Base-by-base conservation (phyloP, 1,140 invertebrate species). In the Sminthurinus signatus region DNA sequence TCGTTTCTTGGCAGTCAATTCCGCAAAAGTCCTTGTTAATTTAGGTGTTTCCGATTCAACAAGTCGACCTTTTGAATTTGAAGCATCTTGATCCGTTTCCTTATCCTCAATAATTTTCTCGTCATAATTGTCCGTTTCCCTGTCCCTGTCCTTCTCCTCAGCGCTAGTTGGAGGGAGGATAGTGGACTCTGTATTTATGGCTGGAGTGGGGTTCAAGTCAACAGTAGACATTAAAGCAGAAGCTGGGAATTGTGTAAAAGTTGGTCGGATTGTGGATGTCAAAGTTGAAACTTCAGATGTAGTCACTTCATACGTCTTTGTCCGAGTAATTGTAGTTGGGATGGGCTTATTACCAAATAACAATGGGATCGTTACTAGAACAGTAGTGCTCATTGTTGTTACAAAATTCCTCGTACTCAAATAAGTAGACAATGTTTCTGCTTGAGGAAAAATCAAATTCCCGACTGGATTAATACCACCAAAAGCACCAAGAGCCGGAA, bases 271-370 rank as follows among this genome's bases (percentile, higher is more conserved):
- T 21, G 70, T 68, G 4, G 64, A 29, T 0, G 70, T 72, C n/a
- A 72, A 21, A 15, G 70, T 72, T 29, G 55, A 28, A 8, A 68
- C 62, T 46, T 64, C 60, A 31, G 64, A 60, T 19, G 66, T 72
- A 2, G 66, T 68, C 12, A 67, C 55, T 25, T 72, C 64, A 50
- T 67, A 64, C 2, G 52, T 62, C 39, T 69, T 65, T 0, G 68
- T 66, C 28, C 60, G 25, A 2, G 68, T 69, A 21, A 69, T 56
- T 0, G 64, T 66, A 0, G 68, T 69, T 1, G 64, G 55, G 2
- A 57, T 31, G 14, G 63, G 64, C 50, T 69, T 69, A 55, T 69
- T 69, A 1, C 70, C 70, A 51, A 72, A 72, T 1, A 72, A 65
- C 1, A 72, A 32, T 14, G 70, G 64, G 28, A 72, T 69, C 2